phyloP scores from a whole-genome alignment of 2,113 vertebrate genomes.

The Petrocephalus microphthalmus region DNA sequence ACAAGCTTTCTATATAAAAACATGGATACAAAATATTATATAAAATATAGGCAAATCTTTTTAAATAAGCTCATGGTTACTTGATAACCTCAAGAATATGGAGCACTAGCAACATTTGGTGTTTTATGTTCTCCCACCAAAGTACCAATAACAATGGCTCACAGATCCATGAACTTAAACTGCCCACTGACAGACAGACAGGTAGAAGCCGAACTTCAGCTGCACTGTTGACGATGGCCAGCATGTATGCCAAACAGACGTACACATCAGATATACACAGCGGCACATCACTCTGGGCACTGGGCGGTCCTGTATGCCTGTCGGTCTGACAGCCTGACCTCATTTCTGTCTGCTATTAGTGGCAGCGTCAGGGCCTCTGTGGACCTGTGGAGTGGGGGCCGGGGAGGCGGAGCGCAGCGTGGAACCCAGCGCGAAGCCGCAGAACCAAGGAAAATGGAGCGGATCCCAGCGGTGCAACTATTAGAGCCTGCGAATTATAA shows the following conservation, averaged over 20 bases:
- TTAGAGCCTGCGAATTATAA: constrained; percentile 96
- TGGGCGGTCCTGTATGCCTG: constrained; percentile 23
- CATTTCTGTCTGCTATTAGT: constrained; percentile 40
- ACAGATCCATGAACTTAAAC: neutral
- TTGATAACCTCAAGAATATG: neutral
- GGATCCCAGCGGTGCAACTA: constrained; percentile 95
- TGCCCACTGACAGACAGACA: too few species aligned
- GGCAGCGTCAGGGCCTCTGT: constrained; percentile 34
- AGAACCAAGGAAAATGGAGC: constrained; percentile 86
- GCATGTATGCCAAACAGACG: neutral
- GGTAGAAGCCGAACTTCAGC: neutral
- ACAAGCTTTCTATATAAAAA: neutral
- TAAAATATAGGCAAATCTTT: neutral
- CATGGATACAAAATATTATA: neutral
- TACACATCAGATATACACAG: neutral
- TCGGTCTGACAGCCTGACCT: constrained; percentile 49
- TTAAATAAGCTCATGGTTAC: neutral
- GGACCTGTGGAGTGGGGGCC: constrained; percentile 43
- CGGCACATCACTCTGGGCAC: constrained; percentile 37
- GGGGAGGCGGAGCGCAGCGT: constrained; percentile 21
- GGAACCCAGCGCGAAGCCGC: constrained; percentile 47
- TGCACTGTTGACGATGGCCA: neutral
- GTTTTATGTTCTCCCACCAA: neutral
- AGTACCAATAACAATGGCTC: neutral
- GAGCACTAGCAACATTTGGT: neutral